phyloP scores from a whole-genome alignment of 1,140 invertebrate genomes.

The Leptinotarsa texana region DNA sequence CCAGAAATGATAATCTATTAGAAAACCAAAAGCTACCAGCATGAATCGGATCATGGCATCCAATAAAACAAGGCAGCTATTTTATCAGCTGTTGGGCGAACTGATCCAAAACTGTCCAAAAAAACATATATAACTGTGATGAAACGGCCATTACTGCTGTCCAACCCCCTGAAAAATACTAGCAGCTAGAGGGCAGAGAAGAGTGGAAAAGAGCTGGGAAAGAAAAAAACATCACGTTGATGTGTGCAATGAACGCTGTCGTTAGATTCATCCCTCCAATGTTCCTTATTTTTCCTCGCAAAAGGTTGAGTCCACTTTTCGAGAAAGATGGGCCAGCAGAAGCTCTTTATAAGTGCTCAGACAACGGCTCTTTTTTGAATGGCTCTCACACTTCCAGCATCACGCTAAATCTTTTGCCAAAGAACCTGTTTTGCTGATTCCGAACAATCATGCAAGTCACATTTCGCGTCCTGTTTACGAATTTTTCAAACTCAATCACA shows the following conservation, averaged over 20 bases:
- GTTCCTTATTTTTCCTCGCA: constrained; percentile 33
- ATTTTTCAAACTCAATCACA: constrained; percentile 44
- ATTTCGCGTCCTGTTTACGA: constrained; percentile 35
- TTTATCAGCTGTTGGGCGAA: constrained; percentile 47
- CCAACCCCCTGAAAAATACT: constrained; percentile 23
- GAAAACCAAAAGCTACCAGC: constrained; percentile 43
- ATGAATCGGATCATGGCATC: constrained; percentile 40
- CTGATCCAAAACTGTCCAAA: constrained; percentile 24
- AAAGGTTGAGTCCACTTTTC: constrained; percentile 35
- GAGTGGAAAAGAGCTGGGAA: constrained; percentile 25
- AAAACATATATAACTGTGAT: constrained; percentile 29
- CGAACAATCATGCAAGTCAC: constrained; percentile 47
- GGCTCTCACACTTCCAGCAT: constrained; percentile 29
- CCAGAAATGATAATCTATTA: constrained; percentile 46
- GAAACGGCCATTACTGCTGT: constrained; percentile 25
- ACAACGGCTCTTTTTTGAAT: constrained; percentile 45
- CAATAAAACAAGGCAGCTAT: constrained; percentile 35
- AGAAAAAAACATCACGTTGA: constrained; percentile 31
- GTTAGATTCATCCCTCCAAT: constrained; percentile 31
- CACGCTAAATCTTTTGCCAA: constrained; percentile 40
- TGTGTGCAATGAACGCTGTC: constrained; percentile 36
- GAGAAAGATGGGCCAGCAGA: constrained; percentile 46
- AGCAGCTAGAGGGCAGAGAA: constrained; percentile 24
- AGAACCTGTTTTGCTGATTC: constrained; percentile 42
- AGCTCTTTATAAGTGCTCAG: constrained; percentile 43